Evolutionary conservation across 2,888 invertebrate genomes (phyloP).

Genomic region (Rhamnusium bicolor): DNA sequence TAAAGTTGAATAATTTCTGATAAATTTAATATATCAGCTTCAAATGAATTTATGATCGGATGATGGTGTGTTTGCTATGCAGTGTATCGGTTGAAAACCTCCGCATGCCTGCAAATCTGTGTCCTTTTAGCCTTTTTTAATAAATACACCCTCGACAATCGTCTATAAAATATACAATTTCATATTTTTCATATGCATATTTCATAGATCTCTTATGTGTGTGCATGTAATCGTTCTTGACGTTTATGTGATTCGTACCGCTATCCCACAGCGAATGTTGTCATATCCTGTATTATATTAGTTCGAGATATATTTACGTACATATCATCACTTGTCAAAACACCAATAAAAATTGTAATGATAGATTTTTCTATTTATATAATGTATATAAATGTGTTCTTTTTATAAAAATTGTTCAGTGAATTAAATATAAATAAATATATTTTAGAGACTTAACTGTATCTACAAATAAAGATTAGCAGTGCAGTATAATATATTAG

Average conservation of each 20-base stretch:
- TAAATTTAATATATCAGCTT: background rate
- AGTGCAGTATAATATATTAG: background rate
- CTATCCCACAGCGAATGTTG: constrained; percentile 24
- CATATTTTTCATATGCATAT: constrained; percentile 67
- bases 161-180: constrained; percentile 63
- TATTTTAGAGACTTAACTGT: background rate
- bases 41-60: constrained; percentile 34
- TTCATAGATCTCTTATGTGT: constrained; percentile 57
- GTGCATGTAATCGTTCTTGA: constrained; percentile 56
- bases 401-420: background rate
- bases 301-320: constrained; percentile 29
- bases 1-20: constrained; percentile 16
- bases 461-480: background rate
- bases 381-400: constrained; percentile 19
- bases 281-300: constrained; percentile 15
- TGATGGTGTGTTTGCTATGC: constrained; percentile 36
- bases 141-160: constrained; percentile 68
- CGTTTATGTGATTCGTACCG: constrained; percentile 42
- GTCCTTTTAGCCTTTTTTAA: constrained; percentile 68
- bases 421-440: background rate
- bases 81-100: constrained; percentile 45
- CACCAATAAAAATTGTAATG: constrained; percentile 20
- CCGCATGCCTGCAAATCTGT: constrained; percentile 61
- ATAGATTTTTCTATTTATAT: constrained; percentile 19
- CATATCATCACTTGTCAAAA: constrained; percentile 30